Evolutionary conservation across 2,888 invertebrate genomes (phyloP).

Genomic region (Cecidostiba fungosa): DNA sequence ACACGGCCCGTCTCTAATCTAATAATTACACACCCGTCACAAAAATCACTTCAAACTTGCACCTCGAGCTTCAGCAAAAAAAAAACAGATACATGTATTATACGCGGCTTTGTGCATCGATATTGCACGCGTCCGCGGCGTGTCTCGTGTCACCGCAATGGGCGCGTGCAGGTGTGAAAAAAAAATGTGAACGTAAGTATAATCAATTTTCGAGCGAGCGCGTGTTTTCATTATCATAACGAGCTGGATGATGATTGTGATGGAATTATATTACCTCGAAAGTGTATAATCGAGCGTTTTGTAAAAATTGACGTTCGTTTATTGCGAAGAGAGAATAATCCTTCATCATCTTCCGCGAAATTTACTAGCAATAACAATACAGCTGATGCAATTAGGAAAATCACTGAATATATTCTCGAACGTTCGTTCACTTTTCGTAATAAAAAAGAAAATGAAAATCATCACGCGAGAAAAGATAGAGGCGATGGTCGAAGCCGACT

Average conservation of each 20-base stretch:
- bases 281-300: background rate
- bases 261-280: background rate
- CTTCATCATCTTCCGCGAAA: too few relatives aligned
- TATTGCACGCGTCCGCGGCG: conserved; percentile 14
- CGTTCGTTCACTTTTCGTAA: too few relatives aligned
- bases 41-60: background rate
- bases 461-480: background rate
- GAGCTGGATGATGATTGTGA: background rate
- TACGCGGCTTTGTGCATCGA: background rate
- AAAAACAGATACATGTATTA: background rate
- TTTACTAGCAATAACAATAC: too few relatives aligned
- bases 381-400: too few relatives aligned
- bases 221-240: background rate
- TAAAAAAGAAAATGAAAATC: background rate
- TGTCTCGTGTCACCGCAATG: background rate
- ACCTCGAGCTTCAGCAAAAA: background rate
- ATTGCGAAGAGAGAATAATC: too few relatives aligned
- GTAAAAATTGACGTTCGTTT: too few relatives aligned
- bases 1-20: background rate
- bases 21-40: background rate
- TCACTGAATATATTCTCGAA: too few relatives aligned
- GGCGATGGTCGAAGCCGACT: background rate
- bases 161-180: background rate
- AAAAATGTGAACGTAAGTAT: background rate
- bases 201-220: background rate